Conservation (phyloP, 1,140 invertebrate genomes). For the Zaprionus africanus region DNA sequence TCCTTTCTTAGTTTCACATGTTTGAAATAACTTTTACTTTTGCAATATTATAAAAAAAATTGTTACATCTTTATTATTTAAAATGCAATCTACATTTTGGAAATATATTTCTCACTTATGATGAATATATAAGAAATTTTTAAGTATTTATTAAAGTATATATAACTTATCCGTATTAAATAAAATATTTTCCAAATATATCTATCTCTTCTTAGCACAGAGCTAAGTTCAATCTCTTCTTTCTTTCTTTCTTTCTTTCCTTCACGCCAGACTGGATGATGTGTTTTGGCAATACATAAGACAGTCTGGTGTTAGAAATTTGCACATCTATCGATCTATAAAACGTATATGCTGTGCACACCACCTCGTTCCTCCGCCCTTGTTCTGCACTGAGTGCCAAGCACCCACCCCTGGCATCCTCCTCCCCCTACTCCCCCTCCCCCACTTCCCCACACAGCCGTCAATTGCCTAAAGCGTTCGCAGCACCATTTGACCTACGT, state of each 20-base stretch:
- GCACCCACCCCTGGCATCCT: background rate
- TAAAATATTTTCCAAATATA: background rate
- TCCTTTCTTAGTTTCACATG: too few relatives aligned
- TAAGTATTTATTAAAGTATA: too few relatives aligned
- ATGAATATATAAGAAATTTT: too few relatives aligned
- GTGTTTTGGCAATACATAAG: conserved; percentile 6
- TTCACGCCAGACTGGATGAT: background rate
- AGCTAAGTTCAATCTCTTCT: background rate
- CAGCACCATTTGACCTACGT: conserved; percentile 66
- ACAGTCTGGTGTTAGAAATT: conserved; percentile 32
- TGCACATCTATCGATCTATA: conserved; percentile 48
- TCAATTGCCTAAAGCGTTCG: conserved; percentile 44
- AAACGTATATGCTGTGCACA: background rate
- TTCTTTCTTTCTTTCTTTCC: too few relatives aligned
- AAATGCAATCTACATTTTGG: too few relatives aligned
- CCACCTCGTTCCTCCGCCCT: background rate
- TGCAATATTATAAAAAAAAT: too few relatives aligned
- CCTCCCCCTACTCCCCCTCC: background rate
- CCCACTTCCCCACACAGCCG: background rate
- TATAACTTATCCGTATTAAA: too few relatives aligned
- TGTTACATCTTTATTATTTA: too few relatives aligned
- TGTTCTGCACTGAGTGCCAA: conserved; percentile 21
- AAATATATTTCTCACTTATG: too few relatives aligned
- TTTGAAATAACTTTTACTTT: too few relatives aligned
- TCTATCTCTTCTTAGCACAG: background rate